Evolutionary conservation across 2,888 invertebrate genomes (phyloP), one percentile per base, ranked within the genome.

Genomic region (Subacronicta megacephala): DNA sequence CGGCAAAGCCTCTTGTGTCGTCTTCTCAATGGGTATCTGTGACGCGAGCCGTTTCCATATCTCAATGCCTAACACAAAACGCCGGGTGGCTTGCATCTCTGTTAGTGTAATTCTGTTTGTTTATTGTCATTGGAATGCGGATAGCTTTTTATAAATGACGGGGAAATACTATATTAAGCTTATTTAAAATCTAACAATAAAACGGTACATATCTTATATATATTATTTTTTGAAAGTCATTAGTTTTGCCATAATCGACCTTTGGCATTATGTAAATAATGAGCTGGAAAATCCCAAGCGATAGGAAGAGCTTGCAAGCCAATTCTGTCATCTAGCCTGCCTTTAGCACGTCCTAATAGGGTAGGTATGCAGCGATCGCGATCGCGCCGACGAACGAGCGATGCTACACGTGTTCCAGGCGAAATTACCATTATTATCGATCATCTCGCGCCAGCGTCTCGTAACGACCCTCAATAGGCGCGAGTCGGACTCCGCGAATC

Each of bases 391-490:
- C 82, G 83, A 84, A 80, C 84, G 83, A 82, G 80, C 90, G 90
- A 92, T 89, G 88, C 83, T 88, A 93, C 93, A 93, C 92, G 93
- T 93, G 93, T 92, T 89, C 81, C 78, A 72, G 57, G 82, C 84
- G 75, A 92, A 93, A 94, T 93, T 93, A 93, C 94, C 94, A 94
- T 94, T 93, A 93, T 94, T 94, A 94, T 93, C 93, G 93, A 93
- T 92, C 92, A 92, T 93, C 94, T 88, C 83, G 88, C 89, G 85
- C 88, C 84, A 79, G 83, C 83, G 89, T 87, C 83, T 83, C 82
- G 90, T 93, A 92, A 93, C 93, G 92, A 93, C 89, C 87, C 87
- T 84, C 85, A 88, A 92, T 89, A 90, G 90, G 88, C 90, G 86
- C 84, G 83, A 85, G 83, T 78, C 72, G 70, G 75, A 81, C 80